Evolutionary conservation across 2,113 vertebrate species (phyloP).

Genomic region (Gymnogyps californianus): DNA sequence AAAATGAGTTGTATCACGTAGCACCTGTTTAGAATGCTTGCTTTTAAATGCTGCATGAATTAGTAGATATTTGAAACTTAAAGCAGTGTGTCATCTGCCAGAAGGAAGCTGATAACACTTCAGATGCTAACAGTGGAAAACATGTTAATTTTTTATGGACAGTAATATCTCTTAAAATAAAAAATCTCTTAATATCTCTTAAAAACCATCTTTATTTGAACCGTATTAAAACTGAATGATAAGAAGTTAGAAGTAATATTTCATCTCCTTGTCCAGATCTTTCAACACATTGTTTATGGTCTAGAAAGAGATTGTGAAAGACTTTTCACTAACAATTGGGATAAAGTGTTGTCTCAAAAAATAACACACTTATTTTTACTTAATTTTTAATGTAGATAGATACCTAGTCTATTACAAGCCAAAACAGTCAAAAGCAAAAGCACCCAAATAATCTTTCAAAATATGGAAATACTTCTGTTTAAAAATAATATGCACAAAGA

Average conservation of each 20-base stretch:
- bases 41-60: not conserved
- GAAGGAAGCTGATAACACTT: conserved; percentile 20
- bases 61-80: not conserved
- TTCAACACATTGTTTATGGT: not conserved
- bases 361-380: not conserved
- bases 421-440: not conserved
- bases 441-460: not conserved
- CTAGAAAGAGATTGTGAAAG: not conserved
- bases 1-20: not conserved
- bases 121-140: conserved; percentile 20
- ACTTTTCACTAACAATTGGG: not conserved
- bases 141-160: not conserved
- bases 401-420: not conserved
- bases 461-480: not conserved
- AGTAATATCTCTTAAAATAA: not conserved
- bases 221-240: not conserved
- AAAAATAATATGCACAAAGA: not conserved
- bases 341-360: not conserved
- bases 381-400: not conserved
- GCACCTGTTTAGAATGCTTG: not conserved
- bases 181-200: not conserved
- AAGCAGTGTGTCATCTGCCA: not conserved
- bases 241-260: not conserved
- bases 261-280: not conserved
- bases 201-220: not conserved